Evolutionary conservation across 2,888 invertebrate genomes (phyloP).

Genomic region (Pheosia gnoma): DNA sequence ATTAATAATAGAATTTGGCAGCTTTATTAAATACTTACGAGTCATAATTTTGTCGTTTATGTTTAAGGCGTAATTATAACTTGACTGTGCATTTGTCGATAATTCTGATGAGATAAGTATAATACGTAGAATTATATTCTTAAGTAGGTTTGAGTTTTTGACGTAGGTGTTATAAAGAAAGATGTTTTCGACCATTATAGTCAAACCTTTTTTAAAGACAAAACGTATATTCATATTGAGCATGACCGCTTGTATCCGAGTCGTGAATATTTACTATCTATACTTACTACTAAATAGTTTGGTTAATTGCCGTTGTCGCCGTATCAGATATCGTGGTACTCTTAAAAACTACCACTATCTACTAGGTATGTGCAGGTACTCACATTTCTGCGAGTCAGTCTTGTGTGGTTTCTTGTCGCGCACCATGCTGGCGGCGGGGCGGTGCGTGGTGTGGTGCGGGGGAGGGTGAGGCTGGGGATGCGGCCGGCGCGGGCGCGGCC

Average conservation of each 20-base stretch:
- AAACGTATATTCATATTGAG: too few relatives aligned
- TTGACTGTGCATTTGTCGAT: background rate
- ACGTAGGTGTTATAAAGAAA: too few relatives aligned
- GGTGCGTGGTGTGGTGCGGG: conserved; percentile 46
- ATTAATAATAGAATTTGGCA: conserved; percentile 35
- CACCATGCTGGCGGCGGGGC: conserved; percentile 69
- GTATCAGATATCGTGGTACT: background rate
- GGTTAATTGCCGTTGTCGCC: background rate
- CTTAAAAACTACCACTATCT: too few relatives aligned
- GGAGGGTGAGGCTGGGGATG: conserved; percentile 44
- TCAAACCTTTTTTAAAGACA: too few relatives aligned
- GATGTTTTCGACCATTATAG: background rate
- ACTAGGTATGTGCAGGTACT: conserved; percentile 40
- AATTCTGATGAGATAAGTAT: too few relatives aligned
- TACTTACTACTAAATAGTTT: too few relatives aligned
- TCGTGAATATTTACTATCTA: too few relatives aligned
- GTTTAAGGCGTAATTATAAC: conserved; percentile 14
- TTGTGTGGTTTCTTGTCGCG: conserved; percentile 80
- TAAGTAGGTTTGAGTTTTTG: too few relatives aligned
- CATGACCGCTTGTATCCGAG: too few relatives aligned
- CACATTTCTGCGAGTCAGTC: conserved; percentile 80
- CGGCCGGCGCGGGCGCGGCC: conserved; percentile 64
- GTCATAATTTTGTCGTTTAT: conserved; percentile 41
- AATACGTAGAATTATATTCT: too few relatives aligned
- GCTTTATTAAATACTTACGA: conserved; percentile 42